phyloP scores from a whole-genome alignment of 2,113 vertebrate species.

The Sebastes fasciatus region DNA sequence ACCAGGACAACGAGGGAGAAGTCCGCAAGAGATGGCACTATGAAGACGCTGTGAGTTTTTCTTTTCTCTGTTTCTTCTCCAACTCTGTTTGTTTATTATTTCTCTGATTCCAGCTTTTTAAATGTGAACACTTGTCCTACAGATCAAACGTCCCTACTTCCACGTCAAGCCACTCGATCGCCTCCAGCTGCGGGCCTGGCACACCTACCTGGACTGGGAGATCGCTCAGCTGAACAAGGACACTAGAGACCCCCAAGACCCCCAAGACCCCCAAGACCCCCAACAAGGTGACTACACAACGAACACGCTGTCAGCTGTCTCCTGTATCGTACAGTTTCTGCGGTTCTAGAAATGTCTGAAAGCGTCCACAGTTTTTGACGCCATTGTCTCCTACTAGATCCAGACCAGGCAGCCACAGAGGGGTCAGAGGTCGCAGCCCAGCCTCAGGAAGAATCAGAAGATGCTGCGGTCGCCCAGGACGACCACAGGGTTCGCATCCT shows the following conservation, averaged over 20 bases:
- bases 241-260: constrained; percentile 38
- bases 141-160: constrained; percentile 91
- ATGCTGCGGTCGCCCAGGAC: constrained; percentile 24
- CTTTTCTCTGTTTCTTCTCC: neutral
- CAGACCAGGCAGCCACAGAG: constrained; percentile 49
- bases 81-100: neutral
- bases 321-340: neutral
- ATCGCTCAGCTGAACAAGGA: constrained; percentile 67
- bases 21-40: constrained; percentile 89
- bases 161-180: constrained; percentile 88
- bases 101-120: neutral
- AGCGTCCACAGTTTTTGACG: neutral
- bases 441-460: constrained; percentile 40
- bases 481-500: constrained; percentile 85
- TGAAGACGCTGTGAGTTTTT: constrained; percentile 86
- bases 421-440: constrained; percentile 46
- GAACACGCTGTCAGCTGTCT: neutral
- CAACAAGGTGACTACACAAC: constrained; percentile 41
- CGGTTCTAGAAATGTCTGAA: neutral
- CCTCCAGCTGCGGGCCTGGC: constrained; percentile 88
- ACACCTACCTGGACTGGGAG: constrained; percentile 90
- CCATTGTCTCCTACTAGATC: constrained; percentile 32
- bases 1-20: constrained; percentile 86
- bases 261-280: constrained; percentile 6
- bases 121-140: too few relatives aligned